Conservation (phyloP, 2,797 vertebrate species). For the Gorsachius magnificus region DNA sequence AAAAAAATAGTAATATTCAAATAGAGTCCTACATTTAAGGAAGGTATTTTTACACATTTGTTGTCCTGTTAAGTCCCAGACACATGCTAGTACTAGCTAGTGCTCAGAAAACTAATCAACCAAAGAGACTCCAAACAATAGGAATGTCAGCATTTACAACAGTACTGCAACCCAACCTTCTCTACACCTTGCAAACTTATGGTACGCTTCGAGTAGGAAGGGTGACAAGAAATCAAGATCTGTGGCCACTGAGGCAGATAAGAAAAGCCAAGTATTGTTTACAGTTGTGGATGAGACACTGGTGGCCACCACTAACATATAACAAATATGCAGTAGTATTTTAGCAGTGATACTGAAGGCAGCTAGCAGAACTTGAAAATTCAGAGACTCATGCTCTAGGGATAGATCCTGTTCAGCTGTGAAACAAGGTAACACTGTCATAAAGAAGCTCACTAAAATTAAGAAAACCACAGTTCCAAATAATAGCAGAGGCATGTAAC, state of each 20-base stretch:
- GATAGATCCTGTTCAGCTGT: neutral
- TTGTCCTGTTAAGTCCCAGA: neutral
- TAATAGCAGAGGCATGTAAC: neutral
- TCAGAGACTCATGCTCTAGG: neutral
- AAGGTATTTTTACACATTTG: neutral
- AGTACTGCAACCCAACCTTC: neutral
- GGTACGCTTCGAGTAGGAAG: accelerated
- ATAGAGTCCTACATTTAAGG: neutral
- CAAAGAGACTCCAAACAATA: neutral
- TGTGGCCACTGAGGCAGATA: neutral
- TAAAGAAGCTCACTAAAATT: neutral
- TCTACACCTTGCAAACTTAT: neutral
- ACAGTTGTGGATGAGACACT: neutral
- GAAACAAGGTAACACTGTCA: neutral
- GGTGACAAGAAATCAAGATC: neutral
- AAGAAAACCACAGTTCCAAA: neutral
- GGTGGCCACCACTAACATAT: neutral
- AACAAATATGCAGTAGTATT: neutral
- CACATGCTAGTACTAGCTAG: too few relatives aligned
- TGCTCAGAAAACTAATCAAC: neutral
- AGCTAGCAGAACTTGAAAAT: neutral
- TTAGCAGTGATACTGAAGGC: neutral
- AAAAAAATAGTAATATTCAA: neutral
- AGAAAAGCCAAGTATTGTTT: neutral
- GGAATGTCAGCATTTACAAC: neutral